Conservation (phyloP, 2,797 vertebrate genomes). For the Muraenolepis orangiensis region DNA sequence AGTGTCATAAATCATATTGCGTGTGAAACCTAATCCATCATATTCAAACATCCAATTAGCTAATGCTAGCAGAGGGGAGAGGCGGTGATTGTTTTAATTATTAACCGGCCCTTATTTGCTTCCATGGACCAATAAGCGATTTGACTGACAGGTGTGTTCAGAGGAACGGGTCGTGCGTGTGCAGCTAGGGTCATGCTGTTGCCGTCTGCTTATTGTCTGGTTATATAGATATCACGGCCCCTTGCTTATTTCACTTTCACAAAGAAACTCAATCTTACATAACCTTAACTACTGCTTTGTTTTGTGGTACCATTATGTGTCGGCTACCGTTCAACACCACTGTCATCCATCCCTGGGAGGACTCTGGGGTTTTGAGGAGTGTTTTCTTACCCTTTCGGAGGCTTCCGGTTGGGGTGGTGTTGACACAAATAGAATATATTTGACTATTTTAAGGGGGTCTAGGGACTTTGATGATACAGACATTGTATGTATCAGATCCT, state of each 20-base stretch:
- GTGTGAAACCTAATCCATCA: constrained; percentile 51
- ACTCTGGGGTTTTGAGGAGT: too few species aligned
- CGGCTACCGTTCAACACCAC: too few species aligned
- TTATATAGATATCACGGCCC: background rate
- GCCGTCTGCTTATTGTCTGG: background rate
- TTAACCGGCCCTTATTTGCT: constrained; percentile 44
- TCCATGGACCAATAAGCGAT: constrained; percentile 9
- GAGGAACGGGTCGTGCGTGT: background rate
- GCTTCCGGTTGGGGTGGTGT: too few species aligned
- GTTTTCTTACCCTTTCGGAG: too few species aligned
- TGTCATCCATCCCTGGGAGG: too few species aligned
- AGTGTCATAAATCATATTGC: constrained; percentile 45
- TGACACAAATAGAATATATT: background rate
- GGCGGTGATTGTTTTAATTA: constrained; percentile 45
- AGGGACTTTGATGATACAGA: background rate
- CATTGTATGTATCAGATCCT: background rate
- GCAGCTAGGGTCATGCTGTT: background rate
- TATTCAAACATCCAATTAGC: constrained; percentile 49
- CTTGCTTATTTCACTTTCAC: background rate
- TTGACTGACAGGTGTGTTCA: constrained; percentile 9
- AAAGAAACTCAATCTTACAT: background rate
- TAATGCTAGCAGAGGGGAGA: constrained; percentile 26
- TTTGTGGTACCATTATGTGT: background rate
- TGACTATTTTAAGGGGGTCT: background rate
- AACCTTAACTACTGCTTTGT: background rate